These are phyloP conservation scores for Biston betularia DNA, from an alignment of 2,888 invertebrate species.

Conservation along the genomic window DNA sequence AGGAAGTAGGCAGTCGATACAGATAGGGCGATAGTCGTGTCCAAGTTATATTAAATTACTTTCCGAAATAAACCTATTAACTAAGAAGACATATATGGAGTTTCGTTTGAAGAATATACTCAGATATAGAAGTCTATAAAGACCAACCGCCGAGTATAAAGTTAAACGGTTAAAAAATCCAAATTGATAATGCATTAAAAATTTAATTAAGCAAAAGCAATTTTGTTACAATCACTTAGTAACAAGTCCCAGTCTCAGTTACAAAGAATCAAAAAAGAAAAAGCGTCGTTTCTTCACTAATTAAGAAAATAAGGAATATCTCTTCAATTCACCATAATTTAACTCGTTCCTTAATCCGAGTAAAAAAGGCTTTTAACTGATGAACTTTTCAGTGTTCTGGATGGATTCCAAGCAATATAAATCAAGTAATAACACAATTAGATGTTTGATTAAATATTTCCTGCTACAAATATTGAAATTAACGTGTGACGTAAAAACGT, in stretches of 20 bases:
- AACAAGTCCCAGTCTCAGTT: conserved; percentile 8
- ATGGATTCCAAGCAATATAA: conserved; percentile 72
- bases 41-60: too few species aligned
- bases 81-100: too few species aligned
- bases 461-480: conserved; percentile 33
- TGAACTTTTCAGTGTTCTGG: conserved; percentile 81
- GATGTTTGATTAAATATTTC: conserved; percentile 68
- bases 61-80: too few species aligned
- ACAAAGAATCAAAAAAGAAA: conserved; percentile 28
- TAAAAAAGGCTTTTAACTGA: conserved; percentile 81
- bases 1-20: too few species aligned
- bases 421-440: conserved; percentile 78
- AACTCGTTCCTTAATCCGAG: conserved; percentile 67
- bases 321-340: conserved; percentile 74
- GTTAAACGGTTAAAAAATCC: background rate
- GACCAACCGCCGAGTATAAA: background rate
- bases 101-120: too few species aligned
- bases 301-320: conserved; percentile 65
- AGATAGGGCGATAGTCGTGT: too few species aligned
- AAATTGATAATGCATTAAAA: background rate
- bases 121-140: too few species aligned
- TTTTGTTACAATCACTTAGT: conserved; percentile 23
- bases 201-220: conserved; percentile 23
- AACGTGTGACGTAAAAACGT: background rate
- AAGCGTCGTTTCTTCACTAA: conserved; percentile 48